These are phyloP conservation scores for Tachycineta bicolor DNA, from an alignment of 2,113 vertebrate genomes.

Conservation along the genomic window DNA sequence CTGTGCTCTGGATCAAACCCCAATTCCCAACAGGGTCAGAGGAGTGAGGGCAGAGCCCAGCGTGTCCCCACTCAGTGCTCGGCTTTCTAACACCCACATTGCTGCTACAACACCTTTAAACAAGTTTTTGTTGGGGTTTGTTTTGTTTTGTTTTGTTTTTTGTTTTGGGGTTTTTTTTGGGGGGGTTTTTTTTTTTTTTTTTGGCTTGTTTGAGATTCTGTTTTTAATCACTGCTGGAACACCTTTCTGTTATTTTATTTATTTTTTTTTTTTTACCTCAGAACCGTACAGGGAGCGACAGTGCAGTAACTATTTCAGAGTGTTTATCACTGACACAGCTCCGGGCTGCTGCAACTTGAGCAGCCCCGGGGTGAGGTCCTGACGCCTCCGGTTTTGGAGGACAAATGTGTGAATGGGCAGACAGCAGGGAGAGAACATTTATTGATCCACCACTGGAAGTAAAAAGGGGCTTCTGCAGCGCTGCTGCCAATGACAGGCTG, in stretches of 20 bases:
- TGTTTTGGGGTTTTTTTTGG: too few relatives aligned
- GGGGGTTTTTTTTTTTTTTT: not conserved
- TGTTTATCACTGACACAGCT: not conserved
- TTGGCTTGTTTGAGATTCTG: not conserved
- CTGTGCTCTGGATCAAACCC: not conserved
- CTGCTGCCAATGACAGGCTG: not conserved
- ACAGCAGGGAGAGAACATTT: not conserved
- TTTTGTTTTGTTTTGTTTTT: too few relatives aligned
- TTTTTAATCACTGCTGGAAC: not conserved
- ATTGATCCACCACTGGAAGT: constrained; percentile 1
- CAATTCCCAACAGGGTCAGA: not conserved
- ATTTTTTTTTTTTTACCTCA: not conserved
- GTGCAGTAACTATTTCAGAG: not conserved
- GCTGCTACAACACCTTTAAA: not conserved
- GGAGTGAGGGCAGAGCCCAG: not conserved
- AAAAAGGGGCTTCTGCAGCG: not conserved
- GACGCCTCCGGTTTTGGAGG: constrained; percentile 18
- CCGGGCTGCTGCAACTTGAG: not conserved
- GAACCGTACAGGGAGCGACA: constrained; percentile 15
- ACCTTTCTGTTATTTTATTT: not conserved
- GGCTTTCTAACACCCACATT: not conserved
- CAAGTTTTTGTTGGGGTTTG: not conserved
- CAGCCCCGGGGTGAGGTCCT: constrained; percentile 5
- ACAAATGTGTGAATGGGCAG: not conserved
- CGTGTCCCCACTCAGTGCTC: not conserved